Percentiles rank a stretch among this genome's conserved stretches.
Conservation (phyloP, 2,888 invertebrate genomes). For the Saturnia pavonia region DNA sequence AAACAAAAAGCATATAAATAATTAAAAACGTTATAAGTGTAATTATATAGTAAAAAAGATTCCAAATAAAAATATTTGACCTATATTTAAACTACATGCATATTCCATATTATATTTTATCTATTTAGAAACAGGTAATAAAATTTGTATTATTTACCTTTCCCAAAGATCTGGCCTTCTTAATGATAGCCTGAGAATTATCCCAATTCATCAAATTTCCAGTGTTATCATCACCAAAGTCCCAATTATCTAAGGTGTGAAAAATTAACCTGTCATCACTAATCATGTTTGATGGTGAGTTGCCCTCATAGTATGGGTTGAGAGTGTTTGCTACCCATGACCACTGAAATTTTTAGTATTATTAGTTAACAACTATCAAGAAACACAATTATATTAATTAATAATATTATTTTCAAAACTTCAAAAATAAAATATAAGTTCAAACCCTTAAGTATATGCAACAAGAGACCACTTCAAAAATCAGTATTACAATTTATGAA, state of each 20-base stretch:
- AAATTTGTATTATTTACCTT: slow-evolving; percentile 58
- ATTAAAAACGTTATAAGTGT: too few species aligned
- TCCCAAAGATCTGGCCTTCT: slow-evolving; percentile 70
- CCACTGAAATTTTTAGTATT: slow-evolving; percentile 81
- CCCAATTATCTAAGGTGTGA: slow-evolving; percentile 90
- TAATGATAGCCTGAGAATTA: slow-evolving; percentile 85
- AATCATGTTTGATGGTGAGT: slow-evolving; percentile 86
- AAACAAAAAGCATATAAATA: too few species aligned
- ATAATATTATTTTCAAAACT: too few species aligned
- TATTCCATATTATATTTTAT: too few species aligned
- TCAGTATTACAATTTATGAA: too few species aligned
- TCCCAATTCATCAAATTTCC: slow-evolving; percentile 89
- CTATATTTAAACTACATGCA: too few species aligned
- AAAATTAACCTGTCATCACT: slow-evolving; percentile 93
- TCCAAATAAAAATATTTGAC: too few species aligned
- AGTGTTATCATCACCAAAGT: slow-evolving; percentile 92
- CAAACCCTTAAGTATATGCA: too few species aligned
- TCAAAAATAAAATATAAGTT: too few species aligned
- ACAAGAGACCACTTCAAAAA: too few species aligned
- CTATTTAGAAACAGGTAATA: too few species aligned
- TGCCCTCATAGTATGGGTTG: slow-evolving; percentile 96
- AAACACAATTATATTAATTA: neutral
- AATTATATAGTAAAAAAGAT: too few species aligned
- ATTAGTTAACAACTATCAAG: neutral
- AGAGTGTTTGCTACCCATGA: slow-evolving; percentile 93